Percentiles rank a stretch among this genome's conserved stretches.
Conservation (phyloP, 2,888 invertebrate genomes). For the Aphrophora alni region DNA sequence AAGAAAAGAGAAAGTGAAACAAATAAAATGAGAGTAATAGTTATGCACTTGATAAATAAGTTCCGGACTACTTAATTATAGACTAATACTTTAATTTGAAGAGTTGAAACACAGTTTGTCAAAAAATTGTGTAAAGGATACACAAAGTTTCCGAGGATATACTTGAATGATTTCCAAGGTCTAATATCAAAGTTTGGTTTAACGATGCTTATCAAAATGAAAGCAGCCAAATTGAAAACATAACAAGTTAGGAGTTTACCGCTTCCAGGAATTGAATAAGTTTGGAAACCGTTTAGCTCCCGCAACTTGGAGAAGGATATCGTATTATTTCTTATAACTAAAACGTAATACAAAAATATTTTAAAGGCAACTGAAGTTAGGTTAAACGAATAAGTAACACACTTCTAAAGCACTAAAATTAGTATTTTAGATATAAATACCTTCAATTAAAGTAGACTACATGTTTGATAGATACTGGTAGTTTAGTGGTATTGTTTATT, state of each 20-base stretch:
- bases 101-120: background rate
- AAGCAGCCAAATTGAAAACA: constrained; percentile 9
- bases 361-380: background rate
- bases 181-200: background rate
- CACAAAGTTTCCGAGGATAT: background rate
- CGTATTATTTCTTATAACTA: background rate
- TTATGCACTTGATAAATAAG: too few species aligned
- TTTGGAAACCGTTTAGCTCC: background rate
- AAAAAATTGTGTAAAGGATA: background rate
- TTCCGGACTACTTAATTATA: too few species aligned
- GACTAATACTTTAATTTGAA: too few species aligned
- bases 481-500: too few species aligned
- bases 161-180: constrained; percentile 1
- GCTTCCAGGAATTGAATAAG: background rate
- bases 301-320: background rate
- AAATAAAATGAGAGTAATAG: too few species aligned
- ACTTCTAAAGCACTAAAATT: too few species aligned
- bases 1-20: too few species aligned
- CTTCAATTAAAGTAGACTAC: too few species aligned
- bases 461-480: too few species aligned
- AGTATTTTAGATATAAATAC: too few species aligned
- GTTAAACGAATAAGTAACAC: too few species aligned
- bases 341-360: background rate
- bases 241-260: constrained; percentile 6
- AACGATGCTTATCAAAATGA: constrained; percentile 9